A percentile compares a stretch with the other conserved stretches of the same genome.
Evolutionary conservation across 2,888 invertebrate species (phyloP).

Genomic region (Xylota segnis): DNA sequence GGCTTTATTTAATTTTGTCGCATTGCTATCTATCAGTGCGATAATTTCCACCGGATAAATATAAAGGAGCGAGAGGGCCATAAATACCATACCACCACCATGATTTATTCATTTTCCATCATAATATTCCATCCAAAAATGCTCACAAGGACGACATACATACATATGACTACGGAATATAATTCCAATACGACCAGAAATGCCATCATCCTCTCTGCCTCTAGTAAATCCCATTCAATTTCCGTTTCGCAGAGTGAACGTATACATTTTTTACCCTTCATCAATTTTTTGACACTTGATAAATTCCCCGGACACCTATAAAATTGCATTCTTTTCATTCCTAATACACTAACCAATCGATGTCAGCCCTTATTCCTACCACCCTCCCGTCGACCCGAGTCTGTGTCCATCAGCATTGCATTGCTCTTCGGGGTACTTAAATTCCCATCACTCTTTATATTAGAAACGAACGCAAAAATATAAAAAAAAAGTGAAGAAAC

Average conservation of each 20-base stretch:
- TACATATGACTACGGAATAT: background rate
- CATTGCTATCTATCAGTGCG: slow-evolving; percentile 42
- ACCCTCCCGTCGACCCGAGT: background rate
- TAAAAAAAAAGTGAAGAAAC: background rate
- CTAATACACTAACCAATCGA: slow-evolving; percentile 68
- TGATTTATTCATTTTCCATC: slow-evolving; percentile 68
- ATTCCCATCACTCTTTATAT: slow-evolving; percentile 67
- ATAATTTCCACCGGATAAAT: slow-evolving; percentile 43
- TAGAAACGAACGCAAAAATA: slow-evolving; percentile 5
- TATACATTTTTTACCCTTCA: slow-evolving; percentile 64
- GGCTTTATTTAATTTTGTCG: slow-evolving; percentile 32
- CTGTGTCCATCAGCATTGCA: slow-evolving; percentile 27
- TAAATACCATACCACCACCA: slow-evolving; percentile 30
- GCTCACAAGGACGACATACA: background rate
- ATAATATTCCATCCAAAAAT: slow-evolving; percentile 31
- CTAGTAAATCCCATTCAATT: slow-evolving; percentile 62
- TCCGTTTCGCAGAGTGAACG: slow-evolving; percentile 24
- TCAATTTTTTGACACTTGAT: slow-evolving; percentile 77
- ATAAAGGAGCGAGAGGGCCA: slow-evolving; percentile 26
- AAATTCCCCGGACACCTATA: slow-evolving; percentile 84
- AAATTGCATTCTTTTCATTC: slow-evolving; percentile 82
- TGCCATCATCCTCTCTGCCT: background rate
- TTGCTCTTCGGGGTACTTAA: slow-evolving; percentile 64
- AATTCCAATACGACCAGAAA: slow-evolving; percentile 24
- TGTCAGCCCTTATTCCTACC: background rate